Base-by-base conservation (phyloP, 2,888 invertebrate species). In the Tinea pellionella region DNA sequence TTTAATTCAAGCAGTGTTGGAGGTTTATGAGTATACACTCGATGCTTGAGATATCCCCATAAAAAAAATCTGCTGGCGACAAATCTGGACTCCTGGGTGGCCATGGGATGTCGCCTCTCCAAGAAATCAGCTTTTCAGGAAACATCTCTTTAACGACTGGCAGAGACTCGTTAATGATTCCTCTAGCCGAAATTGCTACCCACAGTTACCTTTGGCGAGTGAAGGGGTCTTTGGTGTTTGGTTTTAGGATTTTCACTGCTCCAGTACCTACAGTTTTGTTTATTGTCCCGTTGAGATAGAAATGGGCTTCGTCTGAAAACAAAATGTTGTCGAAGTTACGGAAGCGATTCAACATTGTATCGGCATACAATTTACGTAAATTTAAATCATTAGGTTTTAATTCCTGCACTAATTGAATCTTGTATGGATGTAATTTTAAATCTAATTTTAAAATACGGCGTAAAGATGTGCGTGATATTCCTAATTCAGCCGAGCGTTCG, bases 371-470 rank as follows among this genome's bases (percentile, higher is more conserved):
- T 12, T 41, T 61, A 9, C 62, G 59, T 42, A 61, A 60, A 61
- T 51, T 63, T 29, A 60, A 63, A 61, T 63, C 63, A 64, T 62
- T 62, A 43, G 62, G 58, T 37, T 62, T 63, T 30, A 63, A 24
- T 61, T 62, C 61, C 19, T 65, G 63, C 47, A 62, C 57, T 53
- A 62, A 1, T 12, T 64, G 64, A n/a, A 64, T 61, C 61, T 65
- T 64, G 37, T 61, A 63, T 53, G 64, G 61, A 43, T 63, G 61
- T 41, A 61, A 63, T 61, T 61, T 62, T 16, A 61, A 43, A 62
- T 62, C 59, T 47, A 58, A 47, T 59, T 64, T 62, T 61, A 64
- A 64, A 64, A 65, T 65, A 57, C 64, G 61, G 47, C 60, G 63
- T 42, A 64, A 62, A 7, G 59, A 59, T 61, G 60, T 62, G 51